Evolutionary conservation across 2,888 invertebrate species (phyloP), one percentile per base, ranked within the genome.

Genomic region (Plutella xylostella): DNA sequence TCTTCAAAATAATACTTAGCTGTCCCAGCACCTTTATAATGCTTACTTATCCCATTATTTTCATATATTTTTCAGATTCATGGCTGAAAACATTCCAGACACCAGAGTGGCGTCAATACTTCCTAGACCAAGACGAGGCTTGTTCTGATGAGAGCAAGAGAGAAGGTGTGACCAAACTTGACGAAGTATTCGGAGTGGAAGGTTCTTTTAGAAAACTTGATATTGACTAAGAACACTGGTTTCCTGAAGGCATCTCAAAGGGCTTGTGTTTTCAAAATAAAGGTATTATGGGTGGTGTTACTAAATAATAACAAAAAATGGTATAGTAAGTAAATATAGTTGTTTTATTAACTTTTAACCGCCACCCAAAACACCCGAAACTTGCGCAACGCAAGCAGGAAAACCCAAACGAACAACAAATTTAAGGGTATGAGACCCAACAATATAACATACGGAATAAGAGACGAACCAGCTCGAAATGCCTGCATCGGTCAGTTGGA

Each of bases 201-300:
- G 51, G 51, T 1, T 48, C 49, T 40, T 52, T 52, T 25, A 43
- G 42, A 20, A 47, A 47, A 22, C 45, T 52, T 6, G 40, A 47
- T 4, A 9, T 52, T 11, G 52, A 52, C 43, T 52, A 45, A 38
- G 14, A 33, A 33, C 6, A 7, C n/a, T n/a, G 19, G 7, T 18
- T 18, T n/a, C 11, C 4, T 7, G 12, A 33, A 2, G 2, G 33
- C n/a, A 14, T 2, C 14, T n/a, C 12, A 33, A 15, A 7, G 2
- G 3, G 14, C 7, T 14, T 6, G 9, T 31, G 6, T 14, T 33
- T 33, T 11, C 12, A 7, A 14, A 33, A 33, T 15, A 33, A 14
- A 15, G 12, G 33, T 12, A 15, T 25, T 7, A 5, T 33, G 33
- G 14, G n/a, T 7, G 14, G 2, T 14, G 12, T 33, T 33, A 3